Evolutionary conservation across 2,888 invertebrate species (phyloP), one percentile per base, ranked within the genome.

Genomic region (Hydrotaea diabolus): DNA sequence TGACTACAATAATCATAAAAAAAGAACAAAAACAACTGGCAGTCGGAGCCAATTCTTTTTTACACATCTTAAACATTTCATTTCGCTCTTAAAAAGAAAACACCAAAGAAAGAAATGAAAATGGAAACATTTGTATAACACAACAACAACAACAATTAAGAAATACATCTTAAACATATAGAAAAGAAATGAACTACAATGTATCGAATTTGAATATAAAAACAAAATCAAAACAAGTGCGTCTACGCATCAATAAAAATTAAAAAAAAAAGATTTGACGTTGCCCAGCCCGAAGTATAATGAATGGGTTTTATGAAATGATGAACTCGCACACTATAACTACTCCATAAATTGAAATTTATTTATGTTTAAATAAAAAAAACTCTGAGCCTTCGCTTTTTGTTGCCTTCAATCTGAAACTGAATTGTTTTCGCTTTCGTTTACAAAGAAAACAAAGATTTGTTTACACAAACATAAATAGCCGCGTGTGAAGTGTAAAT

Each of bases 61-160:
- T 11, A 26, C 59, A 59, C 59, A 21, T 59, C 15, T 26, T 59
- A 59, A 59, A 57, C 21, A 59, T 59, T 23, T 59, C 23, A 59
- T 57, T 19, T 21, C 13, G 9, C 57, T 57, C 57, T 21, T 21
- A 21, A 21, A 21, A 57, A 57, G 2, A 13, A 13, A 13, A 13
- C 5, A 43, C 5, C 2, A 43, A 43, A 43, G 2, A 13, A 43
- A 43, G 15, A 43, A 43, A 43, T n/a, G 15, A 43, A 2, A 7
- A 13, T 43, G 2, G 15, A 8, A 43, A 4, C 9, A 43, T 3
- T 57, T 36, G 36, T 36, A 57, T 23, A 57, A 57, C 64, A 64
- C 36, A 36, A 4, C 19, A n/a, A n/a, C n/a, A n/a, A n/a, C n/a
- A 19, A 9, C 74, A 72, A 78, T 84, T 84, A 78, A 53, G 73